These are phyloP conservation scores for Syndactyla subalaris DNA, from an alignment of 2,797 vertebrate species.

Conservation along the genomic window DNA sequence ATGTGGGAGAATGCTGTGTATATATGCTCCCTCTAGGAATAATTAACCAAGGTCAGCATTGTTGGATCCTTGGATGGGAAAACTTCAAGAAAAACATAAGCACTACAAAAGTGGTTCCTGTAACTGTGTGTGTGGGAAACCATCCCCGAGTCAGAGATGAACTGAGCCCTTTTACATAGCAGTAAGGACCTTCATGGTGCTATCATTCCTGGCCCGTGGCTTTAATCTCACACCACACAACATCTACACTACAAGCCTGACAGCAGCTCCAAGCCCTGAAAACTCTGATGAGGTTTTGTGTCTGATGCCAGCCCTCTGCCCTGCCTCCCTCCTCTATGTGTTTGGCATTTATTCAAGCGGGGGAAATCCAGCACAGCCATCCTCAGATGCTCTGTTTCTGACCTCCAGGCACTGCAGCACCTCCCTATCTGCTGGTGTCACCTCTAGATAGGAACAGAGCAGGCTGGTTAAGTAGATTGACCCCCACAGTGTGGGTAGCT, in stretches of 20 bases:
- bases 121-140: background rate
- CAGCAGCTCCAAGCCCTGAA: background rate
- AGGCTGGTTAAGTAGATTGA: background rate
- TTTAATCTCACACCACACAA: background rate
- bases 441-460: background rate
- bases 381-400: background rate
- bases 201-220: background rate
- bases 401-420: background rate
- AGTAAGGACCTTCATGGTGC: background rate
- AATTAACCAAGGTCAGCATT: background rate
- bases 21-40: background rate
- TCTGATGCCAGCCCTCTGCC: background rate
- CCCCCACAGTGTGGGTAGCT: background rate
- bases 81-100: background rate
- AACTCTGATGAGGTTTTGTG: background rate
- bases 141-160: background rate
- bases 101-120: background rate
- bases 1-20: background rate
- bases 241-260: background rate
- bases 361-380: background rate
- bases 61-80: background rate
- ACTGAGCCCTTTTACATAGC: background rate
- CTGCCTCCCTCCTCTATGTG: background rate
- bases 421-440: background rate
- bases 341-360: background rate